These are phyloP conservation scores for Ivindomyrus marchei DNA, from an alignment of 2,113 vertebrate genomes.

Conservation along the genomic window DNA sequence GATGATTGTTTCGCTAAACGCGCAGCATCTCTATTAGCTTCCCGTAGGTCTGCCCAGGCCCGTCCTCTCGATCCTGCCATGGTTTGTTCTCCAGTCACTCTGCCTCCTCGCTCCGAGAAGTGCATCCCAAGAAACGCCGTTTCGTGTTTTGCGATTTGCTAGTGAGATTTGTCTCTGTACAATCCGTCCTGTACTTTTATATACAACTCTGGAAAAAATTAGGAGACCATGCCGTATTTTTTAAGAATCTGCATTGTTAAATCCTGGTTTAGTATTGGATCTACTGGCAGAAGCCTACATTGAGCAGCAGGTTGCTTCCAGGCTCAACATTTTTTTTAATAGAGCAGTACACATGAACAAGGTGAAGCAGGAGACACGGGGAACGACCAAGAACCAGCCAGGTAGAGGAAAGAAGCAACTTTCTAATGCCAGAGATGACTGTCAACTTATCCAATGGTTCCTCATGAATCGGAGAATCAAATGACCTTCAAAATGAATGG, in stretches of 20 bases:
- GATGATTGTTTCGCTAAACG: not conserved
- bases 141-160: not conserved
- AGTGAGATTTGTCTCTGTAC: not conserved
- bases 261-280: not conserved
- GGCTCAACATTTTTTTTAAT: not conserved
- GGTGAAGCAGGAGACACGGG: not conserved
- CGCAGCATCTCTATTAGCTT: not conserved
- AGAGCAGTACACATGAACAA: not conserved
- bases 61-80: not conserved
- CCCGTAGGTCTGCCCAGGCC: not conserved
- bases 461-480: not conserved
- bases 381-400: not conserved
- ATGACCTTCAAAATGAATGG: not conserved
- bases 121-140: not conserved
- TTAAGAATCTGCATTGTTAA: not conserved
- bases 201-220: not conserved
- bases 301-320: not conserved
- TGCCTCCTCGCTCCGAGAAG: not conserved
- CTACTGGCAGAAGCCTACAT: not conserved
- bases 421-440: not conserved
- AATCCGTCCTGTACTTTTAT: not conserved
- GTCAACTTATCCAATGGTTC: not conserved
- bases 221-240: not conserved
- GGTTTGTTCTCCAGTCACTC: not conserved
- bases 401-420: not conserved